Conservation (phyloP, 2,113 vertebrate genomes). For the Calyptommatus sinebrachiatus region DNA sequence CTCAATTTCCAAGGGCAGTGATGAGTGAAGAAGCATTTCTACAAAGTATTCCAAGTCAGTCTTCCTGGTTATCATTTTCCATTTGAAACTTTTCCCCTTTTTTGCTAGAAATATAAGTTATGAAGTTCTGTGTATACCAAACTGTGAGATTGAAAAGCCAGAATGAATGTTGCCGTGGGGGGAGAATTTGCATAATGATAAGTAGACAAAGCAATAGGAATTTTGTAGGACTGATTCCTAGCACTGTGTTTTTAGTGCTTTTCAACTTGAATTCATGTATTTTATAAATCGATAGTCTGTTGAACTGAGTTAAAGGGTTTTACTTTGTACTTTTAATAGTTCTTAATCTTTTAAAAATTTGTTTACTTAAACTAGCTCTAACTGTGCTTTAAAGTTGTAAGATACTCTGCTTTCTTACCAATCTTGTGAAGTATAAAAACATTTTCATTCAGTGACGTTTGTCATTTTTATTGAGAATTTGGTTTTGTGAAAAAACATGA, state of each 20-base stretch:
- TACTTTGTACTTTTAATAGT: conserved; percentile 52
- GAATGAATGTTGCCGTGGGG: conserved; percentile 30
- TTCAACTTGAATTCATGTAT: conserved; percentile 61
- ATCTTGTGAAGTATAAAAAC: conserved; percentile 63
- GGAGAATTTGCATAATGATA: conserved; percentile 49
- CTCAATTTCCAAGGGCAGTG: conserved; percentile 37
- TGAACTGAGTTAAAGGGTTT: conserved; percentile 34
- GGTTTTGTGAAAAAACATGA: not conserved
- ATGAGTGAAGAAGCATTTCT: conserved; percentile 45
- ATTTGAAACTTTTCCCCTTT: conserved; percentile 37
- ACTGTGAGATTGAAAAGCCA: conserved; percentile 38
- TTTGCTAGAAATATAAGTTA: conserved; percentile 38
- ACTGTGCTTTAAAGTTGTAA: conserved; percentile 75
- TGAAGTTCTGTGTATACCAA: conserved; percentile 44
- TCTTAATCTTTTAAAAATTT: conserved; percentile 63
- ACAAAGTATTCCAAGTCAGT: conserved; percentile 32
- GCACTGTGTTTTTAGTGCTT: conserved; percentile 43
- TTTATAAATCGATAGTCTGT: conserved; percentile 59
- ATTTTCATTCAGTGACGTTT: conserved; percentile 75
- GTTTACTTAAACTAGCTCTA: conserved; percentile 67
- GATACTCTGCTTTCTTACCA: conserved; percentile 75
- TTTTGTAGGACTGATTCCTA: conserved; percentile 39
- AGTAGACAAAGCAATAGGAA: conserved; percentile 35
- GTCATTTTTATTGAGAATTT: conserved; percentile 35
- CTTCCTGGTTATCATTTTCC: conserved; percentile 39